Base-by-base conservation (phyloP, 2,797 vertebrate genomes). In the Artibeus lituratus region DNA sequence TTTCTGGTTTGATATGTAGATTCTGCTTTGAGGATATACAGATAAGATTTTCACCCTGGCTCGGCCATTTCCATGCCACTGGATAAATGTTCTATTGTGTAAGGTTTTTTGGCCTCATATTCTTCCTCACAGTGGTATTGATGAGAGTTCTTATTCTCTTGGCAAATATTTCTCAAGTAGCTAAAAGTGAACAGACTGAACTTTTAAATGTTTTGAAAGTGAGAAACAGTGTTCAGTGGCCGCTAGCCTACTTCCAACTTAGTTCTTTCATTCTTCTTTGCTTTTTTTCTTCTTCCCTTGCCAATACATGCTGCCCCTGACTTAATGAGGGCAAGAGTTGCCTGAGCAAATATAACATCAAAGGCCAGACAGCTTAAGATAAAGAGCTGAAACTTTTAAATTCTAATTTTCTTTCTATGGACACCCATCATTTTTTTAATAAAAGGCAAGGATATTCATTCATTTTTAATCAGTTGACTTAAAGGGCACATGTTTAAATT, bases 241-340 rank as follows among this genome's bases (percentile, higher is more conserved):
- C 1, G 10, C 72, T n/a, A 95, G 10, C n/a, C 49, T 90, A 81
- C 53, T 93, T 96, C 44, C 47, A 77, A 89, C 37, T 84, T 93
- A 85, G 91, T 88, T 90, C 32, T 91, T 95, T 84, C 81, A 81
- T 94, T 74, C 59, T 74, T 87, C 29, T 47, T 91, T 0, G 0
- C 49, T 72, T 83, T 77, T 77, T 87, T 91, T 57, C 53, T 80
- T 67, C 44, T 77, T 91, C 69, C 42, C n/a, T 93, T 92, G 57
- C 69, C 67, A 88, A 10, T 83, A 72, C 81, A 32, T 87, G 14
- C 86, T 87, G 84, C 51, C 74, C 44, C 37, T 3, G 4, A 80
- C n/a, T 90, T 94, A 96, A 88, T 81, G 95, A 97, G 94, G 76
- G 35, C 93, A 81, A 35, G 65, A 74, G 18, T 90, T 93, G 80